phyloP scores from a whole-genome alignment of 2,797 vertebrate genomes.

The Acipenser oxyrinchus region DNA sequence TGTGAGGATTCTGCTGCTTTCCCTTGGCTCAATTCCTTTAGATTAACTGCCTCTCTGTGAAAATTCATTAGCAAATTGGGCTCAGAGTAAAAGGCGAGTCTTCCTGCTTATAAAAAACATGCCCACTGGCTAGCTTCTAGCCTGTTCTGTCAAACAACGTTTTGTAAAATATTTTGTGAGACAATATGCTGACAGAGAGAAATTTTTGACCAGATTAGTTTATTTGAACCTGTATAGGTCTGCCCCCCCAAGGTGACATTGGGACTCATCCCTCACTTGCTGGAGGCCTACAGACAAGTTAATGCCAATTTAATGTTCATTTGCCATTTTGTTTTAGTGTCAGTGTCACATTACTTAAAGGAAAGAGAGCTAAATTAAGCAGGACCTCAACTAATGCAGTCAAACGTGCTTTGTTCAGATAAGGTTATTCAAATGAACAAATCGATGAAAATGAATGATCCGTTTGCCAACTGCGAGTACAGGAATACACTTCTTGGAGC shows the following conservation, averaged over 20 bases:
- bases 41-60: not conserved
- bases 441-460: not conserved
- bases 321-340: not conserved
- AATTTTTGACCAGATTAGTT: too few relatives aligned
- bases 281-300: not conserved
- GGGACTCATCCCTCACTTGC: too few relatives aligned
- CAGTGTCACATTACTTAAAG: not conserved
- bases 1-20: not conserved
- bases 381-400: not conserved
- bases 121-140: too few relatives aligned
- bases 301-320: not conserved
- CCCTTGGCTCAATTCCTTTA: not conserved
- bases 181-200: too few relatives aligned
- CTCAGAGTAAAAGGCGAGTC: not conserved
- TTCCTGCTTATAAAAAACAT: too few relatives aligned
- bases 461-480: not conserved
- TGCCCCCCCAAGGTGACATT: too few relatives aligned
- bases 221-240: too few relatives aligned
- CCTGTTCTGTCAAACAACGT: too few relatives aligned
- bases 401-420: constrained; percentile 1
- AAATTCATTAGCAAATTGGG: not conserved
- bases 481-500: too few relatives aligned
- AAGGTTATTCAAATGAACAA: not conserved
- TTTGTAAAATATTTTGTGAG: too few relatives aligned
- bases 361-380: not conserved